Conservation (phyloP, 2,113 vertebrate species). For the Lepisosteus osseus region DNA sequence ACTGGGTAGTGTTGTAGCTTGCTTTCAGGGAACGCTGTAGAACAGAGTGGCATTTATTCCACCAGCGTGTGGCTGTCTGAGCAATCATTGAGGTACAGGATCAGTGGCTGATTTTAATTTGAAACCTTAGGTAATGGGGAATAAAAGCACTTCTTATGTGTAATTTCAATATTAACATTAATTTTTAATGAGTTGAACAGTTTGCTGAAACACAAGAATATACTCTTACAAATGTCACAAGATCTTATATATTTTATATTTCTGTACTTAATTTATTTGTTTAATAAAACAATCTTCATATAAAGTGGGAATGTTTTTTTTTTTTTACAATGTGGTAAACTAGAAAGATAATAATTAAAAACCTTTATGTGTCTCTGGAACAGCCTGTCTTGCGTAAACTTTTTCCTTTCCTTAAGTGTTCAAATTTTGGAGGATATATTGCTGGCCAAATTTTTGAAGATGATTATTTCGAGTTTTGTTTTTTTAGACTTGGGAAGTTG, state of each 20-base stretch:
- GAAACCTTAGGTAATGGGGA: conserved; percentile 15
- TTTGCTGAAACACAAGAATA: conserved; percentile 24
- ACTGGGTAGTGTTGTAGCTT: conserved; percentile 35
- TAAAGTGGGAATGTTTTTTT: conserved; percentile 22
- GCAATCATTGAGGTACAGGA: neutral
- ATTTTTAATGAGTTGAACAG: conserved; percentile 29
- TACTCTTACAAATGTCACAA: neutral
- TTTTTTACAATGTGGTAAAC: conserved; percentile 18
- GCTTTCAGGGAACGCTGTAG: conserved; percentile 39
- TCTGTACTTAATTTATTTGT: conserved; percentile 54
- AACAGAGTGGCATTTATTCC: conserved; percentile 32
- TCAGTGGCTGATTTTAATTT: conserved; percentile 3
- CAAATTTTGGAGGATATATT: too few relatives aligned
- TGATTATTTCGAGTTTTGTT: too few relatives aligned
- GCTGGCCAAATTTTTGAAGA: too few relatives aligned
- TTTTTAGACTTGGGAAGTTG: too few relatives aligned
- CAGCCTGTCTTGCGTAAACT: neutral
- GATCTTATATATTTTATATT: conserved; percentile 18
- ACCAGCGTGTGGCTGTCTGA: too few relatives aligned
- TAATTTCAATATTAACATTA: conserved; percentile 16
- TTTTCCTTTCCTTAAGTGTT: too few relatives aligned
- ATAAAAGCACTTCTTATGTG: conserved; percentile 7
- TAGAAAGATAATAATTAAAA: conserved; percentile 15
- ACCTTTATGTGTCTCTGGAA: neutral
- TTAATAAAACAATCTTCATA: conserved; percentile 38